Base-by-base conservation (phyloP, 2,797 vertebrate genomes). In the Perodicticus potto region DNA sequence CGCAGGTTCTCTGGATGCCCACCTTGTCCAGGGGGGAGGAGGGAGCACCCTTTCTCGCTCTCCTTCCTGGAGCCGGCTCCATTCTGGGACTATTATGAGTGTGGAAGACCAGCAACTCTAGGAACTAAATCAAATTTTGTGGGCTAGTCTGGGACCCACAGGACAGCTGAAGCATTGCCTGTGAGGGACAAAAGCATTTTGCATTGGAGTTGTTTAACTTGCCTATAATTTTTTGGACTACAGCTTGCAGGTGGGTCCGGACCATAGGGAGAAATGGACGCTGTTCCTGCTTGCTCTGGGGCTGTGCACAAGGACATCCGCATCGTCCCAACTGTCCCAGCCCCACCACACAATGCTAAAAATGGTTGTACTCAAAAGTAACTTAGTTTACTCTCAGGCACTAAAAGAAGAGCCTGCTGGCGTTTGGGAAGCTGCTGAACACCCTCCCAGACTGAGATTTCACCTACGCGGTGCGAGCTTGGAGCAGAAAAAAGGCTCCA, bases 401-500 rank as follows among this genome's bases (percentile, higher is more conserved):
- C 59, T 73, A 13, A 19, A 80, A 69, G 73, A 85, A 72, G 19
- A 95, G 76, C 55, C 7, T 34, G 9, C 13, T 17, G 70, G 45
- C 40, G 67, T 77, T 55, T 77, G 63, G 77, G 37, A 95, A 88
- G n/a, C 23, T 4, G 16, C 4, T 37, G 43, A 63, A 63, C 17
- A 25, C 40, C 77, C 34, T 70, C 74, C 67, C 10, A 40, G 72
- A 25, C 40, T 76, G 88, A 77, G 91, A 29, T 72, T 86, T 91
- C 86, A 94, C 61, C 43, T 67, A 25, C 0, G 1, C 23, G 10
- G 73, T 34, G 49, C 29, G 69, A 59, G n/a, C 10, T 2, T 34
- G 55, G 91, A 61, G 82, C 27, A 53, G 70, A 65, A 69, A 94
- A 92, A 92, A 77, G 76, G 49, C 73, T 67, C 70, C 85, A 74